Conservation (phyloP, 2,113 vertebrate species). For the Hemiprocne comata region DNA sequence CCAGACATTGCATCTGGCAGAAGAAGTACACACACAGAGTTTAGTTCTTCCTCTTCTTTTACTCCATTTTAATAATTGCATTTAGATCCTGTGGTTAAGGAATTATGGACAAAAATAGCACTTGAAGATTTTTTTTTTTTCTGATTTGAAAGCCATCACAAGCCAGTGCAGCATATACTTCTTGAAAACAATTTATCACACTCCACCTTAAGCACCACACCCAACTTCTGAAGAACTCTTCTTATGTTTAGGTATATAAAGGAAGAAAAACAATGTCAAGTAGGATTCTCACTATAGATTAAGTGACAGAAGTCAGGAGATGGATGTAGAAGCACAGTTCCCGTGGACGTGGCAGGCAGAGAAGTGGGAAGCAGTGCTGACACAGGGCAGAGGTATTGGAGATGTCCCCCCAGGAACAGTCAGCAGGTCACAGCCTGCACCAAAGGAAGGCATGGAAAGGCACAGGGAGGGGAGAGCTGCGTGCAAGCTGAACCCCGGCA, state of each 20-base stretch:
- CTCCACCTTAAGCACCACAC: not conserved
- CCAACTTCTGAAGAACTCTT: not conserved
- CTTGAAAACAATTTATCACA: not conserved
- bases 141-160: not conserved
- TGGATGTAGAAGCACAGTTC: not conserved
- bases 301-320: not conserved
- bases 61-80: not conserved
- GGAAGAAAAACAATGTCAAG: not conserved
- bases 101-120: not conserved
- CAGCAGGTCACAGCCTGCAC: not conserved
- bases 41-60: not conserved
- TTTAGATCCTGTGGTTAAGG: not conserved
- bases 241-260: not conserved
- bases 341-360: not conserved
- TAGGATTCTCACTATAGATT: not conserved
- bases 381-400: not conserved
- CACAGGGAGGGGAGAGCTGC: accelerated
- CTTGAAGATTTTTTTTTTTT: not conserved
- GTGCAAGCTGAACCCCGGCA: accelerated
- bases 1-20: not conserved
- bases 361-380: accelerated
- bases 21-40: accelerated
- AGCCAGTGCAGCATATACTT: not conserved
- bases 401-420: not conserved
- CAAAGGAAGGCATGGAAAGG: not conserved